Evolutionary conservation across 2,888 invertebrate genomes (phyloP).

Genomic region (Pterostichus madidus): DNA sequence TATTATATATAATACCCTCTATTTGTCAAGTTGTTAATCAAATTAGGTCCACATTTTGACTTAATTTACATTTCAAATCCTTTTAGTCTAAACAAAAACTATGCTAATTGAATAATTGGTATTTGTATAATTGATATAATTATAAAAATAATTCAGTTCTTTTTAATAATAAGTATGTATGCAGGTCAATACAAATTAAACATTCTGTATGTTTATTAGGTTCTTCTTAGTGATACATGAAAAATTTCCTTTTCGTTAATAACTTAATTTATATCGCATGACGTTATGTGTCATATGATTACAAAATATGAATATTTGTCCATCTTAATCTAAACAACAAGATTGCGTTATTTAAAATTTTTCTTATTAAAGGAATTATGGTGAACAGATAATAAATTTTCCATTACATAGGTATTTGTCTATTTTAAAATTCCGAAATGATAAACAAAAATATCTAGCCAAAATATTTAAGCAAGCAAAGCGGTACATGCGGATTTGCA

Average conservation of each 20-base stretch:
- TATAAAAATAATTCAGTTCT: not conserved
- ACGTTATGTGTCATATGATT: conserved; percentile 17
- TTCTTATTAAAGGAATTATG: not conserved
- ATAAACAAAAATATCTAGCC: not conserved
- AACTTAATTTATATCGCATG: not conserved
- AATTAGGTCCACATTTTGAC: not conserved
- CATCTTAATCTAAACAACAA: not conserved
- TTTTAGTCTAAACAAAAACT: not conserved
- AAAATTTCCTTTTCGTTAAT: conserved; percentile 21
- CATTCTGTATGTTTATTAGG: not conserved
- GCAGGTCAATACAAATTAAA: conserved; percentile 9
- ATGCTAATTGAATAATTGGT: not conserved
- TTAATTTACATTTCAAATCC: conserved; percentile 2
- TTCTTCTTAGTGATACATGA: not conserved
- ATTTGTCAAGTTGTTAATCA: too few species aligned
- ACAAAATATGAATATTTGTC: conserved; percentile 24
- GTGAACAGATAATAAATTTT: not conserved
- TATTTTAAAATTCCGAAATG: conserved; percentile 4
- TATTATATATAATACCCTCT: too few species aligned
- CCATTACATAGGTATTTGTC: not conserved
- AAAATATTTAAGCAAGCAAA: not conserved
- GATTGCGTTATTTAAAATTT: not conserved
- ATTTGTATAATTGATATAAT: conserved; percentile 10
- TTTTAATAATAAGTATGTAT: not conserved
- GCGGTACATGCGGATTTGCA: too few species aligned